phyloP scores from a whole-genome alignment of 2,888 invertebrate species.

The Geophilus truncorum region DNA sequence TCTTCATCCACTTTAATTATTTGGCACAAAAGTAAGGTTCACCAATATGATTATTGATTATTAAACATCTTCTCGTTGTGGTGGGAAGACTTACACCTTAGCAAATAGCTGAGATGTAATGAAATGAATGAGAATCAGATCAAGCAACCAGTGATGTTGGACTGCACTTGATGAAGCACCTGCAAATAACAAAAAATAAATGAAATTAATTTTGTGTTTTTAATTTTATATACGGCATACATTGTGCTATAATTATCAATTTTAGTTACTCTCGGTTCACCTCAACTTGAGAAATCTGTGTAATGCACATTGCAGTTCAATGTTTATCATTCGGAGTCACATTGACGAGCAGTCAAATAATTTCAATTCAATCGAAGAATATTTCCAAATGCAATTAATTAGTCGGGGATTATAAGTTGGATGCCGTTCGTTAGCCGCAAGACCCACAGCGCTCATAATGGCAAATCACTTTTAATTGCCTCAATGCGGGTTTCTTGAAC shows the following conservation, averaged over 20 bases:
- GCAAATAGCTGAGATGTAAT: background rate
- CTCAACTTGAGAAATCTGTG: no score
- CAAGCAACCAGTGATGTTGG: background rate
- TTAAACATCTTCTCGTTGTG: background rate
- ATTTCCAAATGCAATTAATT: background rate
- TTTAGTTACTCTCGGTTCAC: no score
- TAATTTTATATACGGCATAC: no score
- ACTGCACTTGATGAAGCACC: background rate
- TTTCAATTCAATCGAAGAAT: background rate
- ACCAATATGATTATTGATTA: background rate
- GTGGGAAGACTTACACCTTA: background rate
- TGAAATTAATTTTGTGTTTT: background rate
- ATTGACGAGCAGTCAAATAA: no score
- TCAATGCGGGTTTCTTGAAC: constrained; percentile 11
- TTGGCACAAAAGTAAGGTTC: constrained; percentile 13
- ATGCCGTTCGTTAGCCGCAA: background rate
- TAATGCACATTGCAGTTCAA: no score
- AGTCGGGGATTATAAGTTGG: background rate
- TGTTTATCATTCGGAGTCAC: no score
- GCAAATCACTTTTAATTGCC: constrained; percentile 19
- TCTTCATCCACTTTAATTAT: background rate
- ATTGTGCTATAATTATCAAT: no score
- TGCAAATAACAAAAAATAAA: background rate
- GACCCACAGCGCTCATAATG: background rate
- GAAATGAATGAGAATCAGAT: background rate